phyloP scores from a whole-genome alignment of 1,140 invertebrate genomes.

The Parapsyche elsis region DNA sequence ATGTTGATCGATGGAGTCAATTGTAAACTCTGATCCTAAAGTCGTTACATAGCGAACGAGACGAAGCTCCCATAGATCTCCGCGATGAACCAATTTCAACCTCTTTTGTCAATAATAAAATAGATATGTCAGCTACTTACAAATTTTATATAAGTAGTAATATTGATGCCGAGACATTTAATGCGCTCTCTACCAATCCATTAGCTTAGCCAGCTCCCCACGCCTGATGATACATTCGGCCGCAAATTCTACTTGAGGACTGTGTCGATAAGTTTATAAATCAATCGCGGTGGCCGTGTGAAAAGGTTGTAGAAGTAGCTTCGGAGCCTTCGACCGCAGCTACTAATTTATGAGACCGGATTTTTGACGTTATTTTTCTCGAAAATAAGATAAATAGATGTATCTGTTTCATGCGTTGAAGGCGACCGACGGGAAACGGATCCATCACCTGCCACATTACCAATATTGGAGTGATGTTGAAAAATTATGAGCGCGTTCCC shows the following conservation, averaged over 20 bases:
- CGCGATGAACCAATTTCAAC: too few species aligned
- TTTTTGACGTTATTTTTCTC: slow-evolving; percentile 15
- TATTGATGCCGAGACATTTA: too few species aligned
- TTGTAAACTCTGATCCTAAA: too few species aligned
- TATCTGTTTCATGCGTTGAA: slow-evolving; percentile 23
- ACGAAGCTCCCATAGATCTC: too few species aligned
- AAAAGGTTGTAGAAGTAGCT: slow-evolving; percentile 6
- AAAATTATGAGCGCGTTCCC: slow-evolving; percentile 17
- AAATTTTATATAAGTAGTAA: too few species aligned
- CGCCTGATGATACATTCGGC: background rate
- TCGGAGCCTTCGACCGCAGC: slow-evolving; percentile 1
- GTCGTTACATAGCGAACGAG: too few species aligned
- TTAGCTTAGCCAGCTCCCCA: background rate
- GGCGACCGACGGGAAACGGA: slow-evolving; percentile 18
- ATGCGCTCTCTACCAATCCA: background rate
- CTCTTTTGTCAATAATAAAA: too few species aligned
- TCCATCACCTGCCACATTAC: slow-evolving; percentile 29
- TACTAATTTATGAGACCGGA: slow-evolving; percentile 19
- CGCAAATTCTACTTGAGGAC: slow-evolving; percentile 3
- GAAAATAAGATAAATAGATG: slow-evolving; percentile 26
- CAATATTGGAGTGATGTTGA: slow-evolving; percentile 27
- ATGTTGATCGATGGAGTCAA: too few species aligned
- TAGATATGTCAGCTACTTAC: too few species aligned
- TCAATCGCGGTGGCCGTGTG: background rate
- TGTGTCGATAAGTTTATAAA: slow-evolving; percentile 19